A percentile compares a stretch with the other conserved stretches of the same genome.
phyloP scores from a whole-genome alignment of 2,113 vertebrate genomes.

The Plecturocebus donacophilus region DNA sequence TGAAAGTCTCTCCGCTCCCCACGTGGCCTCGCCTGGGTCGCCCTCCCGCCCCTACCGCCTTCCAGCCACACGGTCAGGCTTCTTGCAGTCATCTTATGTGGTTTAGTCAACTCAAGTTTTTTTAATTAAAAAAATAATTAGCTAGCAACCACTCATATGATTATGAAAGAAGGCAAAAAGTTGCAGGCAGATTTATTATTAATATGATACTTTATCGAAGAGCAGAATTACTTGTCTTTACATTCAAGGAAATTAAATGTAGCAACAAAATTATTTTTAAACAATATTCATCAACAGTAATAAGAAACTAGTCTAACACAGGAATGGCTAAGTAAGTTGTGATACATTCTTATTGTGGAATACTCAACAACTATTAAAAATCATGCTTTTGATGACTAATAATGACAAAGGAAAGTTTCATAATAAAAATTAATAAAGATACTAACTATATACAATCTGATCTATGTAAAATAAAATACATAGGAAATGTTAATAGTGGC shows the following conservation, averaged over 20 bases:
- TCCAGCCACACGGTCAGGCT: not conserved
- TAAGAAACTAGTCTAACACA: constrained; percentile 18
- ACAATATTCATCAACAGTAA: constrained; percentile 21
- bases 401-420: constrained; percentile 15
- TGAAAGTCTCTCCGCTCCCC: not conserved
- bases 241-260: not conserved
- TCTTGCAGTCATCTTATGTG: not conserved
- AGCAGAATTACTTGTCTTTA: not conserved
- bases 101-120: not conserved
- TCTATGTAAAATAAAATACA: constrained; percentile 13
- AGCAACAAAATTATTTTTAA: constrained; percentile 45
- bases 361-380: constrained; percentile 37
- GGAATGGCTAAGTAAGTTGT: constrained; percentile 26
- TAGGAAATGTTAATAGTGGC: not conserved
- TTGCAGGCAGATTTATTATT: constrained; percentile 24
- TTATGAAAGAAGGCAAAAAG: not conserved
- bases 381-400: constrained; percentile 19
- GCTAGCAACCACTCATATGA: not conserved
- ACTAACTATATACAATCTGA: not conserved
- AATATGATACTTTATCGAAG: constrained; percentile 33
- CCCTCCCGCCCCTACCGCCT: not conserved
- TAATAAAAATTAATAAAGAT: constrained; percentile 7
- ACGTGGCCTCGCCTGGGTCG: not conserved
- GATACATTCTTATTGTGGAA: not conserved
- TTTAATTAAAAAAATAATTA: not conserved